Base-by-base conservation (phyloP, 2,797 vertebrate species). In the Urocyon cinereoargenteus region DNA sequence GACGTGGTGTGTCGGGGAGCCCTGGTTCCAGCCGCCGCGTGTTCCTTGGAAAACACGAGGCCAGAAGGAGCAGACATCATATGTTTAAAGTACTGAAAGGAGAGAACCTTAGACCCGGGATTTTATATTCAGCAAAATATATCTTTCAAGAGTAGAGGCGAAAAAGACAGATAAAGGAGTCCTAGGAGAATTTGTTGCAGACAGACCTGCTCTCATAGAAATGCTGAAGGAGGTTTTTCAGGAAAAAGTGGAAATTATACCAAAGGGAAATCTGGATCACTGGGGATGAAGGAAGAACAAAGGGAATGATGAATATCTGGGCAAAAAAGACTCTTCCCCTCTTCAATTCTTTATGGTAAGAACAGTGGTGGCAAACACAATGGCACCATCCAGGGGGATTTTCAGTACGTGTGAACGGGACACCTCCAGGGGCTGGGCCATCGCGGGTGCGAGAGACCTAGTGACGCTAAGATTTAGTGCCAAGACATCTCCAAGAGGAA, bases 1-100 rank as follows among this genome's bases (percentile, higher is more conserved):
- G 13, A 15, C 6, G 22, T 0, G 3, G 3, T 0, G 1, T 0
- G 4, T 0, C 7, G 53, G 73, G 45, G 31, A 11, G 51, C 10
- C 3, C 1, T 3, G 12, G 31, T 6, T 6, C 31, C 3, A 8
- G 16, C 3, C 5, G 10, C 19, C 12, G 0, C 51, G 9, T 49
- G 10, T 34, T 28, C 66, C 53, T 26, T 3, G 6, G 75, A 36
- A 61, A 68, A 19, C 18, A 19, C 18, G 61, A 31, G 64, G 19
- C n/a, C 79, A 19, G 89, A 22, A 36, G 36, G 72, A 78, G 28
- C n/a, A 4, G 89, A 53, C 1, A 4, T 15, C 9, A 16, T 13
- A 3, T 28, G 66, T 90, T 82, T 14, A 53, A 88, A 73, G 24
- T 9, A 22, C 31, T 45, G 22, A 61, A 62, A 59, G 86, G 36